Evolutionary conservation across 2,113 vertebrate genomes (phyloP).

Genomic region (Actenoides hombroni): DNA sequence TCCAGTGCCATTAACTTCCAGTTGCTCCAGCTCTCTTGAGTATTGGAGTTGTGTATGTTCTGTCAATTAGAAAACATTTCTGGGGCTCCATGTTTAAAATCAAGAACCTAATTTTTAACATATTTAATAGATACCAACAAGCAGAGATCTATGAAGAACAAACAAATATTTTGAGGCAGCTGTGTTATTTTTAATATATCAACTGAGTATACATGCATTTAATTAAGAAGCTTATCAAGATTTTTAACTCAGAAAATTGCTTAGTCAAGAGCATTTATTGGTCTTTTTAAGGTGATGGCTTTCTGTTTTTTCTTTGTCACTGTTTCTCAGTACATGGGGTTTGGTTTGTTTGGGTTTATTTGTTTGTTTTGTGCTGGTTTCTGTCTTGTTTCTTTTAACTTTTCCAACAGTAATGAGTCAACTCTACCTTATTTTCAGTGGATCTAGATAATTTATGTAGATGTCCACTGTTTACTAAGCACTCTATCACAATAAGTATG

Average conservation of each 20-base stretch:
- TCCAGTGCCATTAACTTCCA: not conserved
- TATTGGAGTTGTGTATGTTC: not conserved
- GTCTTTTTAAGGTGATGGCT: rapidly evolving
- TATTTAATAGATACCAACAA: not conserved
- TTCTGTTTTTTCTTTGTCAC: not conserved
- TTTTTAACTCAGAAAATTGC: not conserved
- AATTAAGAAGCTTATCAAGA: not conserved
- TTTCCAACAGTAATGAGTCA: not conserved
- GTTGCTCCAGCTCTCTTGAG: not conserved
- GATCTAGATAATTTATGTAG: not conserved
- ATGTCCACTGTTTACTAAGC: not conserved
- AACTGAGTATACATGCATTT: not conserved
- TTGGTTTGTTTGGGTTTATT: not conserved
- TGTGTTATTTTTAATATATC: not conserved
- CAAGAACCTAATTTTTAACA: not conserved
- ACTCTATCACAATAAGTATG: not conserved
- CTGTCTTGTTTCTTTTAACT: not conserved
- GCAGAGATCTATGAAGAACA: not conserved
- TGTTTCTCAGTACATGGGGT: not conserved
- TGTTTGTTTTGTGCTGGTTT: not conserved
- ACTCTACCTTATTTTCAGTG: not conserved
- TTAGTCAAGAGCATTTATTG: not conserved
- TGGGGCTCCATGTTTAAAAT: not conserved
- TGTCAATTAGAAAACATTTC: not conserved
- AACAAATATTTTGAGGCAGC: not conserved